Conservation (phyloP, 2,888 invertebrate genomes). For the Pseudoips prasinana region DNA sequence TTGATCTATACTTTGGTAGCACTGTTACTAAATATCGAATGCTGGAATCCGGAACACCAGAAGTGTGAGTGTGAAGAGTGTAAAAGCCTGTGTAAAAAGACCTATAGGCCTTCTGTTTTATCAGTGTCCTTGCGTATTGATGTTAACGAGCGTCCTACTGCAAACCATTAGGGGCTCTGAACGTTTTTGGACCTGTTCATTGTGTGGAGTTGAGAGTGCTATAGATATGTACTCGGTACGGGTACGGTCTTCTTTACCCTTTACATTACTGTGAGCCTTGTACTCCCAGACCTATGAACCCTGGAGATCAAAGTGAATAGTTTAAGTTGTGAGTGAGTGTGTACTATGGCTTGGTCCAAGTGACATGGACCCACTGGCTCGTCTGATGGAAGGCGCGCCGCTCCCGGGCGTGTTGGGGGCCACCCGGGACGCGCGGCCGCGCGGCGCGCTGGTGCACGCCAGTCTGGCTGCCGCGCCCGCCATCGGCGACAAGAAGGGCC, state of each 20-base stretch:
- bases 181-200: constrained; percentile 5
- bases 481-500: constrained; percentile 86
- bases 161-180: constrained; percentile 10
- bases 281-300: too few relatives aligned
- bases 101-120: constrained; percentile 40
- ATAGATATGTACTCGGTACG: too few relatives aligned
- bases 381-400: constrained; percentile 89
- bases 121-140: constrained; percentile 64
- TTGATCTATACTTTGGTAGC: constrained; percentile 62
- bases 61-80: constrained; percentile 72
- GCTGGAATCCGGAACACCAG: constrained; percentile 55
- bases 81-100: constrained; percentile 45
- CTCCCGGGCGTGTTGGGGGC: constrained; percentile 82
- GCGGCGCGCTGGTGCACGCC: constrained; percentile 89
- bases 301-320: not conserved
- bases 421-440: constrained; percentile 79
- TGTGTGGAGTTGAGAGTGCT: too few relatives aligned
- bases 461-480: constrained; percentile 88
- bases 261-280: too few relatives aligned
- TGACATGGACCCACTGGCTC: constrained; percentile 91
- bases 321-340: constrained; percentile 6
- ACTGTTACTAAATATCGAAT: constrained; percentile 56
- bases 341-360: constrained; percentile 35
- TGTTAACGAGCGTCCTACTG: constrained; percentile 33
- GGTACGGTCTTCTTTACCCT: too few relatives aligned